A percentile compares a stretch with the other conserved stretches of the same genome.
phyloP scores from a whole-genome alignment of 2,888 invertebrate species.

The Ophion ventricosus region DNA sequence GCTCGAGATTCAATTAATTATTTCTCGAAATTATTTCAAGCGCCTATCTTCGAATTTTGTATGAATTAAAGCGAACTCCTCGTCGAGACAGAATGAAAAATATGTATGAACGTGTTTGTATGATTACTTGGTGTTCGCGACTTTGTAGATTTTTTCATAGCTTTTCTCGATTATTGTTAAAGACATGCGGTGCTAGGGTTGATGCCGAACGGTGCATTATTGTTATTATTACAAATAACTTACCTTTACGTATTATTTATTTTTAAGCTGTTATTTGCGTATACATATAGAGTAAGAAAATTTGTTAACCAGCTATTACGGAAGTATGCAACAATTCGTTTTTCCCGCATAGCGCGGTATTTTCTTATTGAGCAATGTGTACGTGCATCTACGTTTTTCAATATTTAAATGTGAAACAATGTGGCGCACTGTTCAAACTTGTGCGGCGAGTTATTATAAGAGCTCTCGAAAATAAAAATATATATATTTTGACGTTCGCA shows the following conservation, averaged over 20 bases:
- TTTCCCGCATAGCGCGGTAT: not conserved
- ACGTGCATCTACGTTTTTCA: not conserved
- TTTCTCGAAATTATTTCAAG: not conserved
- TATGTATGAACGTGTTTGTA: conserved; percentile 16
- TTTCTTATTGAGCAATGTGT: not conserved
- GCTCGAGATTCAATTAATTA: not conserved
- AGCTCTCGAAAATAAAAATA: not conserved
- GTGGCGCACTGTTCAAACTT: not conserved
- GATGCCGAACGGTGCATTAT: conserved; percentile 27
- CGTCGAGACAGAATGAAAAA: not conserved
- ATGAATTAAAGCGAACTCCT: not conserved
- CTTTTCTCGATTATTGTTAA: conserved; percentile 7
- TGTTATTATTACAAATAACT: conserved; percentile 1
- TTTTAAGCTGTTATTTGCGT: conserved; percentile 55
- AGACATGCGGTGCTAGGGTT: conserved; percentile 36
- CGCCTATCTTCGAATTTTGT: conserved; percentile 1
- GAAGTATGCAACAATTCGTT: not conserved
- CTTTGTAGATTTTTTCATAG: conserved; percentile 8
- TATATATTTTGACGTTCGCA: not conserved
- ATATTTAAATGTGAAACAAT: not conserved
- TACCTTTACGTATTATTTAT: conserved; percentile 59
- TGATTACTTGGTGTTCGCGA: conserved; percentile 11
- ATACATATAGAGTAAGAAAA: not conserved
- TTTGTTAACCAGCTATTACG: not conserved
- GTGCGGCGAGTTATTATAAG: not conserved